Conservation (phyloP, 2,797 vertebrate genomes). For the Peromyscus attwateri region DNA sequence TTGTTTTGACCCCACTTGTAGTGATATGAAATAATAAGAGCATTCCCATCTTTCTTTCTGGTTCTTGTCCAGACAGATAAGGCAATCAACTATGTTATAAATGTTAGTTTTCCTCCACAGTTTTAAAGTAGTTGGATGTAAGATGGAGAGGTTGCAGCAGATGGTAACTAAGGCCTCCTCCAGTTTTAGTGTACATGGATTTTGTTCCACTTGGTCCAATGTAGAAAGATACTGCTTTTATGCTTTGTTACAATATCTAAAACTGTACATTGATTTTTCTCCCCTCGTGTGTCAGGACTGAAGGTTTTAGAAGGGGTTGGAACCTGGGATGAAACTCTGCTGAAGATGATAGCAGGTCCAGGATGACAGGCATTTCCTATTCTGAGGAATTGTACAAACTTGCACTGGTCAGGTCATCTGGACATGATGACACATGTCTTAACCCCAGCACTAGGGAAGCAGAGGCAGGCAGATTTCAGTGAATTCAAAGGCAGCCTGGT, state of each 20-base stretch:
- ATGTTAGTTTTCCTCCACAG: constrained; percentile 38
- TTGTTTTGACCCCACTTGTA: constrained; percentile 29
- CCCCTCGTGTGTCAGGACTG: background rate
- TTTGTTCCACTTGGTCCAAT: background rate
- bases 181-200: background rate
- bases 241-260: constrained; percentile 5
- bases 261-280: background rate
- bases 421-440: background rate
- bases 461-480: background rate
- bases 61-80: background rate
- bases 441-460: background rate
- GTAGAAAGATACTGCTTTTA: background rate
- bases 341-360: background rate
- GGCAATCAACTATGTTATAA: background rate
- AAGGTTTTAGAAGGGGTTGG: background rate
- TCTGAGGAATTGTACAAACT: background rate
- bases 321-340: constrained; percentile 1
- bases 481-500: background rate
- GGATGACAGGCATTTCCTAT: background rate
- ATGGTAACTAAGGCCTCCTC: background rate
- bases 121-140: background rate
- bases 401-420: background rate
- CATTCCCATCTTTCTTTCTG: background rate
- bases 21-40: constrained; percentile 27
- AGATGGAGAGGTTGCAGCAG: background rate